These are phyloP conservation scores for Tetrapedia diversipes DNA, from an alignment of 2,888 invertebrate genomes.

Conservation along the genomic window DNA sequence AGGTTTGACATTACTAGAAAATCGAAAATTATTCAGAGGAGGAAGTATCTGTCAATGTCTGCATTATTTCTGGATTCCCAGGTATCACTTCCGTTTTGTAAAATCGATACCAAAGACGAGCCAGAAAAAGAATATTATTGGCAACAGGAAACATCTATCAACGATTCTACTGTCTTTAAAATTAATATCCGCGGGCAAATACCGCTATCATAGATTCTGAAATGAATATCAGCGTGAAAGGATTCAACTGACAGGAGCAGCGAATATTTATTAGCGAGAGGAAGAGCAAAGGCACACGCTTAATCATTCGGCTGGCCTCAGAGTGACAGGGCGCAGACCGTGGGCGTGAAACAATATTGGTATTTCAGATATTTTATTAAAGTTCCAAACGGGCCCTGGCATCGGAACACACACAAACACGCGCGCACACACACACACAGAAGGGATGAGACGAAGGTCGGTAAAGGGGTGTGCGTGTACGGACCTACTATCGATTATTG, in stretches of 20 bases:
- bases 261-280: neutral
- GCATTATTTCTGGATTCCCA: too few relatives aligned
- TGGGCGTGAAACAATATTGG: conserved; percentile 77
- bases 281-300: conserved; percentile 1
- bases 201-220: too few relatives aligned
- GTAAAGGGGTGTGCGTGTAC: conserved; percentile 63
- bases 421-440: too few relatives aligned
- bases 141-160: too few relatives aligned
- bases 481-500: conserved; percentile 78
- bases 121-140: neutral
- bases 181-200: too few relatives aligned
- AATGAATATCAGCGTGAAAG: too few relatives aligned
- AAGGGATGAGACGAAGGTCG: conserved; percentile 27
- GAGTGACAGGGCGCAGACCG: conserved; percentile 59
- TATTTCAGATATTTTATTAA: conserved; percentile 82
- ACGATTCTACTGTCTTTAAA: too few relatives aligned
- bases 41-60: too few relatives aligned
- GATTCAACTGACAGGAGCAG: neutral
- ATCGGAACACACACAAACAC: conserved; percentile 64
- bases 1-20: too few relatives aligned
- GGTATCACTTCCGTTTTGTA: too few relatives aligned
- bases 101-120: too few relatives aligned
- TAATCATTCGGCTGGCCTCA: conserved; percentile 34
- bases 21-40: too few relatives aligned
- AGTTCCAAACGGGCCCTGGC: conserved; percentile 74